Evolutionary conservation across 2,113 vertebrate genomes (phyloP).

Genomic region (Dasypus novemcinctus): DNA sequence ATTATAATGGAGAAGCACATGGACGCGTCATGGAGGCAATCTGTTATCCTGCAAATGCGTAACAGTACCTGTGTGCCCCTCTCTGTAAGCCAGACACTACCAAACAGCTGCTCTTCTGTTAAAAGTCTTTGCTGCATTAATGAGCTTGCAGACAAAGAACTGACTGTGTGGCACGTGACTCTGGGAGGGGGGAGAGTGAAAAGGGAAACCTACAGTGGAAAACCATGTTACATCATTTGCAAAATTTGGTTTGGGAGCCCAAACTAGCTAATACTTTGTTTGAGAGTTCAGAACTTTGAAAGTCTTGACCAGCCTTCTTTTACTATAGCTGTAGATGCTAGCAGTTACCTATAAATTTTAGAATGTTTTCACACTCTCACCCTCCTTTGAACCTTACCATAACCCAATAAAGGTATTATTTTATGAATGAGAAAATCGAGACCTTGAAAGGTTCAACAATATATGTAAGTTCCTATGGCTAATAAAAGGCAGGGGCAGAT

Average conservation of each 20-base stretch:
- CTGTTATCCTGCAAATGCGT: constrained; percentile 63
- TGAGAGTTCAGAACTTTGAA: not conserved
- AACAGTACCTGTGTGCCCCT: constrained; percentile 61
- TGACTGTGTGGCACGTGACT: constrained; percentile 34
- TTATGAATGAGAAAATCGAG: not conserved
- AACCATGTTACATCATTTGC: not conserved
- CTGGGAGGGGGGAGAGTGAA: not conserved
- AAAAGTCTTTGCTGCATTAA: constrained; percentile 50
- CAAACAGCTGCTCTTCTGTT: constrained; percentile 67
- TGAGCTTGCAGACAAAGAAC: constrained; percentile 70
- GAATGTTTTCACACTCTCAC: not conserved
- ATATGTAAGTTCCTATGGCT: not conserved
- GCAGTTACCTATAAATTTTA: not conserved
- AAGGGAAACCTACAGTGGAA: not conserved
- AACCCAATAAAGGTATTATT: not conserved
- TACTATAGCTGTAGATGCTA: not conserved
- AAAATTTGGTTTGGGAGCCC: not conserved
- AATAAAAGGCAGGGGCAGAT: not conserved
- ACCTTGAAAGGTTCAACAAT: not conserved
- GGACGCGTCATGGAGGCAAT: constrained; percentile 67
- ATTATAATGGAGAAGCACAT: constrained; percentile 68
- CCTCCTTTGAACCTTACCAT: not conserved
- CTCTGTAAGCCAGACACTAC: constrained; percentile 33
- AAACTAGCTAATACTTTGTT: not conserved
- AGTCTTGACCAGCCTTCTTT: not conserved